A percentile compares a stretch with the other conserved stretches of the same genome.
These are phyloP conservation scores for Notarius quadriscutis DNA, from an alignment of 2,113 vertebrate species.

Conservation along the genomic window DNA sequence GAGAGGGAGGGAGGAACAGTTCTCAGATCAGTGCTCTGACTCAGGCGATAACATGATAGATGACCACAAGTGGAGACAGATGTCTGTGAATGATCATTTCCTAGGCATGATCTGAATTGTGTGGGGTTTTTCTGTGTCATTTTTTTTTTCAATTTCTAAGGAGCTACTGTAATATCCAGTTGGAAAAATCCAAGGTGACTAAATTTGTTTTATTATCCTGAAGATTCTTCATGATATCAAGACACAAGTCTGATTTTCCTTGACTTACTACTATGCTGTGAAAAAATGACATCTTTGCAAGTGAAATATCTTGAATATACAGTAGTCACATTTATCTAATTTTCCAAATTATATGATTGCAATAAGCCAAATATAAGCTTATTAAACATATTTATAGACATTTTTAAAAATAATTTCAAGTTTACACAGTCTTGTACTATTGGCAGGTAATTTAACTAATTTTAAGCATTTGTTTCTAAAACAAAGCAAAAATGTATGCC, in stretches of 20 bases:
- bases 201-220: neutral
- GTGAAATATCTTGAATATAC: neutral
- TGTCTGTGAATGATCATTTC: conserved; percentile 22
- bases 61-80: conserved; percentile 9
- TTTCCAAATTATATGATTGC: neutral
- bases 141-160: neutral
- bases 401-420: neutral
- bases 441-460: neutral
- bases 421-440: neutral
- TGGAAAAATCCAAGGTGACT: neutral
- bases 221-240: neutral
- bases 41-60: neutral
- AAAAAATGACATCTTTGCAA: neutral
- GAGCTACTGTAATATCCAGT: neutral
- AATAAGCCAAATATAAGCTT: neutral
- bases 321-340: neutral
- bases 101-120: neutral
- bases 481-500: neutral
- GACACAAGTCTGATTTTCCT: neutral
- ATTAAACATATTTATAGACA: neutral
- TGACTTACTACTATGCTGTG: neutral
- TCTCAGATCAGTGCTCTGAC: conserved; percentile 11
- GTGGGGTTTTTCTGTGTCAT: neutral
- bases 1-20: neutral
- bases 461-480: neutral